A percentile compares a stretch with the other conserved stretches of the same genome.
phyloP scores from a whole-genome alignment of 2,888 invertebrate genomes.

The Clostera curtula region DNA sequence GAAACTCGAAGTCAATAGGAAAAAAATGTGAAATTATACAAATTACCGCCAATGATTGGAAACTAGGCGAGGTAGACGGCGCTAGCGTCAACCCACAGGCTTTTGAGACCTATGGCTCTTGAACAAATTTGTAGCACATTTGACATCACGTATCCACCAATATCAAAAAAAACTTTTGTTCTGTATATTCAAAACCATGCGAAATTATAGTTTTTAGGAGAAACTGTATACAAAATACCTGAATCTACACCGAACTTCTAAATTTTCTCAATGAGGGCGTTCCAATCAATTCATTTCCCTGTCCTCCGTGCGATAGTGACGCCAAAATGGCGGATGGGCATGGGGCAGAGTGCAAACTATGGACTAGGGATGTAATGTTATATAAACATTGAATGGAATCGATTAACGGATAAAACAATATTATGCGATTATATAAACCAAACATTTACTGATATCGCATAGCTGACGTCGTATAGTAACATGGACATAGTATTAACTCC shows the following conservation, averaged over 20 bases:
- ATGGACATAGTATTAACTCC: too few relatives aligned
- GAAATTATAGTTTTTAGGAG: slow-evolving; percentile 1
- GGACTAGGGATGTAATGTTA: too few relatives aligned
- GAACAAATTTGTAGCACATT: slow-evolving; percentile 12
- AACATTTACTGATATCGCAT: too few relatives aligned
- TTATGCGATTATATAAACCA: too few relatives aligned
- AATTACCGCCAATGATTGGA: slow-evolving; percentile 47
- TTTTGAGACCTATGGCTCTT: slow-evolving; percentile 11
- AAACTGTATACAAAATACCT: slow-evolving; percentile 19
- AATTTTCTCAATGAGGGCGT: slow-evolving; percentile 63
- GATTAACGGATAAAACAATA: too few relatives aligned
- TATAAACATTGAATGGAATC: too few relatives aligned
- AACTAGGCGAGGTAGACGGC: slow-evolving; percentile 49
- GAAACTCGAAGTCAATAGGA: too few relatives aligned
- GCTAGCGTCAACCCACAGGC: slow-evolving; percentile 51
- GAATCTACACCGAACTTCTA: slow-evolving; percentile 33
- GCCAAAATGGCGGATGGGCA: slow-evolving; percentile 59
- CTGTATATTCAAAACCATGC: background rate
- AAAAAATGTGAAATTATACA: slow-evolving; percentile 24
- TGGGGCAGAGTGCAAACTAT: slow-evolving; percentile 19
- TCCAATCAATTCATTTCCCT: slow-evolving; percentile 42
- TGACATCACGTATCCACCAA: slow-evolving; percentile 6
- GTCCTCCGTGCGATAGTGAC: slow-evolving; percentile 45
- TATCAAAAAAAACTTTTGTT: background rate
- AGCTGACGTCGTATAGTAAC: too few relatives aligned